Base-by-base conservation (phyloP, 1,140 invertebrate genomes). In the Pseudomyrmex cubaensis region DNA sequence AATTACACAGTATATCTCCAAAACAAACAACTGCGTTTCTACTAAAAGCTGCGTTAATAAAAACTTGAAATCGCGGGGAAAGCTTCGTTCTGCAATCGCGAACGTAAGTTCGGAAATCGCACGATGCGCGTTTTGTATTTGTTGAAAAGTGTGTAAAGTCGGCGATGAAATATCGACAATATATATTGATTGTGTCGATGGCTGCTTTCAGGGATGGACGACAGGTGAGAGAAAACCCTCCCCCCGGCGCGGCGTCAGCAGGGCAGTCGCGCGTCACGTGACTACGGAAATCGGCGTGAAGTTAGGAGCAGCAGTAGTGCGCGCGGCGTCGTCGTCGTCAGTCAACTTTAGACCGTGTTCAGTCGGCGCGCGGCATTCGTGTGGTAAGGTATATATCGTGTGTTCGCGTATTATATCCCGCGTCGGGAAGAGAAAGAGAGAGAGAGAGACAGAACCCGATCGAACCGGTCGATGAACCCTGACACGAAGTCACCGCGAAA, bases 341-440 rank as follows among this genome's bases (percentile, higher is more conserved):
- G 64, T 86, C 54, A 67, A 88, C 63, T 75, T 87, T 89, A 92
- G 91, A 91, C 86, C 83, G 61, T 86, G 90, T 75, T 87, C 90
- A 92, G 91, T 92, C 89, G 85, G 66, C 86, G 90, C 91, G 90
- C 90, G 91, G 82, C 90, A 83, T 86, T 83, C 83, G 87, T 75
- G 70, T 82, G 86, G 35, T 35, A 35, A 85, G 80, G 83, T 75
- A 83, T 82, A 84, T 82, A 85, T 91, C 90, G 87, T 59, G 87
- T 35, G 35, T 35, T 35, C 57, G 46, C 57, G 12, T 35, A 50
- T 22, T 52, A 52, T 52, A 52, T 52, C 35, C 8, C 7, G 64
- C 7, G 44, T 25, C 35, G 35, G 35, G 0, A 0, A 35, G 35
- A 35, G 35, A 35, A 35, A 35, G 35, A 35, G 35, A 35, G 35